Evolutionary conservation across 2,888 invertebrate genomes (phyloP), one percentile per base, ranked within the genome.

Genomic region (Eristalinus aeneus): DNA sequence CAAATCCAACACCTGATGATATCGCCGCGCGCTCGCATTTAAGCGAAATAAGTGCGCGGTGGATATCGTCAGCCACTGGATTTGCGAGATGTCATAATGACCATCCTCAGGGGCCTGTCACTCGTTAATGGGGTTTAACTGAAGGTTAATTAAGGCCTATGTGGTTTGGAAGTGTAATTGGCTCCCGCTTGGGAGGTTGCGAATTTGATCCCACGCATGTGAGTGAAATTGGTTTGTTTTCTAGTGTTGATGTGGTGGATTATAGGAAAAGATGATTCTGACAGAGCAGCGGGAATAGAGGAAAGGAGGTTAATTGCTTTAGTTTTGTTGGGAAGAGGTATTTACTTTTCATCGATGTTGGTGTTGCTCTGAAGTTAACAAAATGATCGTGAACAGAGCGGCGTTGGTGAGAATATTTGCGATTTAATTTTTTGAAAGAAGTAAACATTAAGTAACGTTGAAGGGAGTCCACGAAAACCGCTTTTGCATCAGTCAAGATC

Each of bases 11-110:
- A 46, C 46, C 64, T 58, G 32, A 34, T 60, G 46, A 46, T 46
- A 16, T 16, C 60, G 46, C 46, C 60, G 22, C 8, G 58, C n/a
- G 31, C 36, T 53, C n/a, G 75, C 20, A 65, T 53, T 60, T 58
- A 67, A 67, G 23, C 16, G 16, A 53, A 75, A 67, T 75, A 60
- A 60, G 60, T 9, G 63, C 23, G 54, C 32, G 32, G 54, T 22
- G 32, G 10, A 20, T 39, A 11, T 53, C 6, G 10, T 64, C 46
- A n/a, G 74, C 74, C 58, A 31, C 65, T 65, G 56, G 64, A 58
- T 31, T 39, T 65, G n/a, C 39, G 72, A 23, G 9, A 39, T 11
- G 27, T 0, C 1, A 32, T n/a, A 16, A 23, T 2, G 22, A 16
- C 20, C 39, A 12, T 32, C 61, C 36, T 32, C 32, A n/a, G 54